A percentile compares a stretch with the other conserved stretches of the same genome.
phyloP scores from a whole-genome alignment of 2,113 vertebrate genomes.

The Strigops habroptila region DNA sequence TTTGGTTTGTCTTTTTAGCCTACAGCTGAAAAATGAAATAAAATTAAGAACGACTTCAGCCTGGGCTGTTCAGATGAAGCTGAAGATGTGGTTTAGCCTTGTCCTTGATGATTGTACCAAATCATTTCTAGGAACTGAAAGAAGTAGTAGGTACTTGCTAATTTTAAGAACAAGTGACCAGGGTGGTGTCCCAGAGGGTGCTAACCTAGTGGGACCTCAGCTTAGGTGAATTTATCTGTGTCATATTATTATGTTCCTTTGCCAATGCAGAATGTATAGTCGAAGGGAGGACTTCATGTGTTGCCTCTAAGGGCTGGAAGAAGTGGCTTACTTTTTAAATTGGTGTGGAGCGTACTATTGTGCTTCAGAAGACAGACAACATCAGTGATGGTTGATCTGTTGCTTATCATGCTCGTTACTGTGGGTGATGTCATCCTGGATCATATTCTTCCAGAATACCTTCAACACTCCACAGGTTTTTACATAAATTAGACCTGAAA shows the following conservation, averaged over 20 bases:
- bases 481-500: background rate
- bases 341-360: accelerated
- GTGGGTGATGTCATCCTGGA: background rate
- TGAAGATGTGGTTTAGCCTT: background rate
- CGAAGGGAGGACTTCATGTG: background rate
- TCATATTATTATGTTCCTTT: background rate
- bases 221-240: background rate
- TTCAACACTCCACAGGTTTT: background rate
- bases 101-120: background rate
- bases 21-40: background rate
- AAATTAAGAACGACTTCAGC: background rate
- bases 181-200: background rate
- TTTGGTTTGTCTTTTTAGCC: background rate
- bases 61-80: background rate
- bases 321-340: background rate
- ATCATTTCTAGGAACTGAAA: background rate
- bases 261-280: background rate
- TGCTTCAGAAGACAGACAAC: background rate
- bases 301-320: background rate
- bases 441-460: background rate
- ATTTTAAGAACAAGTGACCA: background rate
- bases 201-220: background rate
- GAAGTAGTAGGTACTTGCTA: background rate
- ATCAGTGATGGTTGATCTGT: background rate
- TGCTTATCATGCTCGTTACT: background rate